Evolutionary conservation across 2,797 vertebrate species (phyloP).

Genomic region (Poecilia wingei): DNA sequence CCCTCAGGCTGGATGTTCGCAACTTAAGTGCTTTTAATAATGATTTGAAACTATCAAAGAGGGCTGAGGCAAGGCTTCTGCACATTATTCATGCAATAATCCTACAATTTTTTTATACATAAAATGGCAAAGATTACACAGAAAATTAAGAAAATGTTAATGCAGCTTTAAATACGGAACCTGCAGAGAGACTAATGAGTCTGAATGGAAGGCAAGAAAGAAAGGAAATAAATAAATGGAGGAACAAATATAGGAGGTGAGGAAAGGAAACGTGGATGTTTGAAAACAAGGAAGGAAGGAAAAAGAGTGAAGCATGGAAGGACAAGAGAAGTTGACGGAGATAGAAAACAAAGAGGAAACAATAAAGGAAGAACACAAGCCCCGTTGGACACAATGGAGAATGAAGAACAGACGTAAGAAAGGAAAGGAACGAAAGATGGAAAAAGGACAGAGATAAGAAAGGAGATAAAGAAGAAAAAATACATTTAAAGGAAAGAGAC

Average conservation of each 20-base stretch:
- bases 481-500: not conserved
- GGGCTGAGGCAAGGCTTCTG: not conserved
- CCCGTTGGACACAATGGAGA: not conserved
- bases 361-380: not conserved
- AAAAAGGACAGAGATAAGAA: not conserved
- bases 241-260: not conserved
- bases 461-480: not conserved
- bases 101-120: not conserved
- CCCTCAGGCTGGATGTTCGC: constrained; percentile 31
- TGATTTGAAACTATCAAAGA: constrained; percentile 55
- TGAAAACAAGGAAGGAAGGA: not conserved
- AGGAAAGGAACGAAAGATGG: not conserved
- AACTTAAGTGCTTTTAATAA: constrained; percentile 60
- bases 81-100: not conserved
- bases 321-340: not conserved
- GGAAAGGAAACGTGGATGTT: not conserved
- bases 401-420: not conserved
- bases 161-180: not conserved
- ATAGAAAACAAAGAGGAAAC: not conserved
- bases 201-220: not conserved
- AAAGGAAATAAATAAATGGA: not conserved
- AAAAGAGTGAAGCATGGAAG: not conserved
- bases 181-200: not conserved
- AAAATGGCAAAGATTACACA: not conserved
- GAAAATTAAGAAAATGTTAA: not conserved